phyloP scores from a whole-genome alignment of 1,140 invertebrate genomes.

The Zophobas atratus region DNA sequence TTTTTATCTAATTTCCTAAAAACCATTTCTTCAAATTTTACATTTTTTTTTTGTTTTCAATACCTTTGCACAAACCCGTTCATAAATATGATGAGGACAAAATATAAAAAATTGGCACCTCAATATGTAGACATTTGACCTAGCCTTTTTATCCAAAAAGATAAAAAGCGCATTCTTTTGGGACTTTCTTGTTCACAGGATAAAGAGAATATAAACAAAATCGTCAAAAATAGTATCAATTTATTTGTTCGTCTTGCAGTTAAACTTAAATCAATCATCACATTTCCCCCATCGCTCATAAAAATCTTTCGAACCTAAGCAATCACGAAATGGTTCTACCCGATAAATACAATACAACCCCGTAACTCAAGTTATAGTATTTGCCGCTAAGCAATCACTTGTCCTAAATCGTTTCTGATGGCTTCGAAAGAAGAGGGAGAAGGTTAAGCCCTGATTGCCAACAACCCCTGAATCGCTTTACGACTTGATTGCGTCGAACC shows the following conservation, averaged over 20 bases:
- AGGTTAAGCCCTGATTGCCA: slow-evolving; percentile 36
- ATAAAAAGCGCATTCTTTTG: no score
- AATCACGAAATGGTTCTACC: slow-evolving; percentile 36
- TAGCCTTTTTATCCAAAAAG: no score
- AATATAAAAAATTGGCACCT: no score
- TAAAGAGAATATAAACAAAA: not conserved
- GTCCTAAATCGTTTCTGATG: slow-evolving; percentile 37
- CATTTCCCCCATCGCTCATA: slow-evolving; percentile 28
- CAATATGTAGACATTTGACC: no score
- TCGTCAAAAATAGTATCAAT: slow-evolving; percentile 13
- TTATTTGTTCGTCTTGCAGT: slow-evolving; percentile 18
- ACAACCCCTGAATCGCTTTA: slow-evolving; percentile 17
- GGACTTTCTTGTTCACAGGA: no score
- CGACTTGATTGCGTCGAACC: slow-evolving; percentile 24
- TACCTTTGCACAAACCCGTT: no score
- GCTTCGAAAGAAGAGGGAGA: slow-evolving; percentile 24
- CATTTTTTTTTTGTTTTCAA: no score
- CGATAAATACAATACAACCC: slow-evolving; percentile 39
- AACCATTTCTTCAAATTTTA: no score
- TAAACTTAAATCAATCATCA: slow-evolving; percentile 38
- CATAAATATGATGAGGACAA: no score
- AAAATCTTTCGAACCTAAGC: slow-evolving; percentile 14
- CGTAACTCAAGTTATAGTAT: slow-evolving; percentile 36
- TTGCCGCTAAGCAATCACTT: slow-evolving; percentile 38
- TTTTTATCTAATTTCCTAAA: no score